A percentile compares a stretch with the other conserved stretches of the same genome.
phyloP scores from a whole-genome alignment of 1,140 invertebrate genomes.

The Eciton burchellii region DNA sequence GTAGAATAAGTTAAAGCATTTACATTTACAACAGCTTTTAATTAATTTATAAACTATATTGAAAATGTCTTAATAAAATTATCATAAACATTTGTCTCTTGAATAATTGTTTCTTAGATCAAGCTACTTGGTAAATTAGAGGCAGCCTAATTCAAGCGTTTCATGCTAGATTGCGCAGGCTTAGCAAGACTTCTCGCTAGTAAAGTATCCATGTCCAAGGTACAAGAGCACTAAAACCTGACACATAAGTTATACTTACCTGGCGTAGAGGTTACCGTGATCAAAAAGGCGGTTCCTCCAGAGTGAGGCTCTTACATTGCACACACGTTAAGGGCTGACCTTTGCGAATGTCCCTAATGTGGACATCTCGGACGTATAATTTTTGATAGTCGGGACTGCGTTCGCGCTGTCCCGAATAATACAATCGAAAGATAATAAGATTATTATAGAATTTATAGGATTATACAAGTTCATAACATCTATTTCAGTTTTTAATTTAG shows the following conservation, averaged over 20 bases:
- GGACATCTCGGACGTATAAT: slow-evolving; percentile 89
- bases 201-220: not conserved
- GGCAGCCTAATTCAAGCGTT: not conserved
- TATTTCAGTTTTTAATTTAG: not conserved
- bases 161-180: not conserved
- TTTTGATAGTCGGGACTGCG: slow-evolving; percentile 86
- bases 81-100: too few species aligned
- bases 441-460: too few species aligned
- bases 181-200: slow-evolving; percentile 16
- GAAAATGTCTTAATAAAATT: too few species aligned
- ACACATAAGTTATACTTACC: slow-evolving; percentile 84
- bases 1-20: too few species aligned
- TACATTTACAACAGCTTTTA: too few species aligned
- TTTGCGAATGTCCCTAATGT: slow-evolving; percentile 89
- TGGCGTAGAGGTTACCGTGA: slow-evolving; percentile 88
- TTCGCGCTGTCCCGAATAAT: slow-evolving; percentile 77
- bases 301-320: slow-evolving; percentile 89
- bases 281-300: slow-evolving; percentile 89
- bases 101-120: too few species aligned
- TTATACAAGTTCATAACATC: too few species aligned
- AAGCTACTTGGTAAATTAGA: too few species aligned
- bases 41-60: too few species aligned
- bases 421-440: slow-evolving; percentile 14
- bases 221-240: not conserved
- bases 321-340: slow-evolving; percentile 82